phyloP scores from a whole-genome alignment of 2,888 invertebrate genomes.

The Diarsia rubi region DNA sequence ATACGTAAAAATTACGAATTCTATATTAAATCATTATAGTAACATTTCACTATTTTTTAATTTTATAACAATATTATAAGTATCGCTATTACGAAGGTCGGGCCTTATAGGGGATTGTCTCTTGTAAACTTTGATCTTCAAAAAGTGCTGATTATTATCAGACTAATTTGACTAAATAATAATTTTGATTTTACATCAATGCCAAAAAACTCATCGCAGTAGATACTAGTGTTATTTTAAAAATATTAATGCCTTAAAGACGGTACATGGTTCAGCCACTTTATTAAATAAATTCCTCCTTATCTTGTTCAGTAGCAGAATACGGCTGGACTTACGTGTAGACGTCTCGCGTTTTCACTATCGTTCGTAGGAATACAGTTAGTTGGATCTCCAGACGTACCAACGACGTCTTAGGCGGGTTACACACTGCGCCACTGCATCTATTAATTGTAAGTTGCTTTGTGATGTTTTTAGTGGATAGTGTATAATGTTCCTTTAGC shows the following conservation, averaged over 20 bases:
- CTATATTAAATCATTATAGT: neutral
- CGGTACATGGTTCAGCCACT: neutral
- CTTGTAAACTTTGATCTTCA: neutral
- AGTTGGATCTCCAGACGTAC: conserved; percentile 50
- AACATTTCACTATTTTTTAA: neutral
- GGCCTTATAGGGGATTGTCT: neutral
- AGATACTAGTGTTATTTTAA: neutral
- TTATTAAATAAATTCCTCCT: conserved; percentile 35
- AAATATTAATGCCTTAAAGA: neutral
- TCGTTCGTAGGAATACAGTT: conserved; percentile 66
- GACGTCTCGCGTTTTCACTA: conserved; percentile 63
- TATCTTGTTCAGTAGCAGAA: conserved; percentile 58
- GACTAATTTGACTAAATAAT: neutral
- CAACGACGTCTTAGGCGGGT: conserved; percentile 43
- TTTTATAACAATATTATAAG: neutral
- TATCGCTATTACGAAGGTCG: neutral
- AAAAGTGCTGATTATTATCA: neutral
- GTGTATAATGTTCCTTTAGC: neutral
- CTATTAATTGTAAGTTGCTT: neutral
- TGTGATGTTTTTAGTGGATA: conserved; percentile 4
- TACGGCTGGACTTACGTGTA: conserved; percentile 49
- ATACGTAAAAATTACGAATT: neutral
- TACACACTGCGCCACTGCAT: conserved; percentile 43
- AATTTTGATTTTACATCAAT: neutral
- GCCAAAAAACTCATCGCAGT: neutral